Evolutionary conservation across 2,113 vertebrate genomes (phyloP).

Genomic region (Acinonyx jubatus): DNA sequence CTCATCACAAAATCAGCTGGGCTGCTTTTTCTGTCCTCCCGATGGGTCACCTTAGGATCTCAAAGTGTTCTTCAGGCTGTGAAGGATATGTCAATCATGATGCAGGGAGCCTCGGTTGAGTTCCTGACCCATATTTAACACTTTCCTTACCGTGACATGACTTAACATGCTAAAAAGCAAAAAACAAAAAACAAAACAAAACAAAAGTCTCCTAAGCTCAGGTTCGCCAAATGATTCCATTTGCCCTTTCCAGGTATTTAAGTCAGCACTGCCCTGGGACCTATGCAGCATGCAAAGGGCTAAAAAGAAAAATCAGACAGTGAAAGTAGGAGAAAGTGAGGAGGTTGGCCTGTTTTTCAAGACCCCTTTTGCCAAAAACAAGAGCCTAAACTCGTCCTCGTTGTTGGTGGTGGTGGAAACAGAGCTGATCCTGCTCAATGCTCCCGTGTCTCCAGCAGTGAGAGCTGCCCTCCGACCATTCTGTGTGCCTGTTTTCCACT

Average conservation of each 20-base stretch:
- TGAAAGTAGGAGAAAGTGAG: background rate
- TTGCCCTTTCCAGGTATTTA: background rate
- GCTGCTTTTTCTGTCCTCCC: background rate
- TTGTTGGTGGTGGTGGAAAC: background rate
- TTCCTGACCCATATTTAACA: background rate
- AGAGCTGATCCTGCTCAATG: background rate
- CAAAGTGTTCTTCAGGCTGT: background rate
- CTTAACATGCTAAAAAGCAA: background rate
- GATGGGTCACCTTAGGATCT: background rate
- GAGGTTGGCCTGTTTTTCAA: background rate
- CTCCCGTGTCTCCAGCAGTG: no score
- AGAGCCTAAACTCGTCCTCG: background rate
- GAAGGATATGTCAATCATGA: background rate
- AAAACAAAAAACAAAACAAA: background rate
- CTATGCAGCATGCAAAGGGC: background rate
- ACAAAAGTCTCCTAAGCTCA: background rate
- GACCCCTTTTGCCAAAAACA: background rate
- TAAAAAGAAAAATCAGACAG: background rate
- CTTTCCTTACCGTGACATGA: background rate
- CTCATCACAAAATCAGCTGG: background rate
- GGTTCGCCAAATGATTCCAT: background rate
- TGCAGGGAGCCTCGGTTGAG: background rate
- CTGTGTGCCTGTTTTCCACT: background rate
- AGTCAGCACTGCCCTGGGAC: background rate
- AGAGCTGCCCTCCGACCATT: background rate